phyloP scores from a whole-genome alignment of 23 tunicate species.

The Aplidium turbinatum region DNA sequence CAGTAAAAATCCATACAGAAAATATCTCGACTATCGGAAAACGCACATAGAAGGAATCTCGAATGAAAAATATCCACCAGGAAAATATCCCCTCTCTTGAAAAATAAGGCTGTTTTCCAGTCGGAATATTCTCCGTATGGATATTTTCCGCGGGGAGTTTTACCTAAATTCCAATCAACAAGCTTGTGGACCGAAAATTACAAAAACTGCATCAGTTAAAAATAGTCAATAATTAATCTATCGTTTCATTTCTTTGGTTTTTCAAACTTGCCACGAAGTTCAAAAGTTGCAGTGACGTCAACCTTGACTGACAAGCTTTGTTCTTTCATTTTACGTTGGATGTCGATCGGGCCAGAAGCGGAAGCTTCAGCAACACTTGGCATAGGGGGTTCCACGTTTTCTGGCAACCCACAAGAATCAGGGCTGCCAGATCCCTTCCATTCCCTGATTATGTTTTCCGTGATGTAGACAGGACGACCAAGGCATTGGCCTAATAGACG shows the following conservation, averaged over 20 bases:
- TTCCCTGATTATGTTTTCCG: constrained; percentile 66
- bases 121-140: too few species aligned
- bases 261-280: constrained; percentile 39
- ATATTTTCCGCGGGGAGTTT: too few species aligned
- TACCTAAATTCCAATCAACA: too few species aligned
- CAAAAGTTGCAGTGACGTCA: constrained; percentile 77
- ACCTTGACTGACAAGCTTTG: constrained; percentile 50
- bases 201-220: too few species aligned
- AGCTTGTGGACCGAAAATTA: too few species aligned
- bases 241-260: constrained; percentile 9
- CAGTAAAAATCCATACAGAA: too few species aligned
- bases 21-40: too few species aligned
- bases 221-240: too few species aligned
- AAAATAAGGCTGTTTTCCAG: too few species aligned
- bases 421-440: constrained; percentile 39
- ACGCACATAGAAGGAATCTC: too few species aligned
- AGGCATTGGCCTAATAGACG: constrained; percentile 67
- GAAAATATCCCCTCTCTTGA: too few species aligned
- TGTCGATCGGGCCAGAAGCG: constrained; percentile 39
- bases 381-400: background rate
- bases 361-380: constrained; percentile 35
- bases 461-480: constrained; percentile 78
- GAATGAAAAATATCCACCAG: too few species aligned
- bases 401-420: background rate
- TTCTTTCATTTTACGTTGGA: constrained; percentile 61